A percentile compares a stretch with the other conserved stretches of the same genome.
Evolutionary conservation across 2,888 invertebrate species (phyloP).

Genomic region (Anthrax anthrax): DNA sequence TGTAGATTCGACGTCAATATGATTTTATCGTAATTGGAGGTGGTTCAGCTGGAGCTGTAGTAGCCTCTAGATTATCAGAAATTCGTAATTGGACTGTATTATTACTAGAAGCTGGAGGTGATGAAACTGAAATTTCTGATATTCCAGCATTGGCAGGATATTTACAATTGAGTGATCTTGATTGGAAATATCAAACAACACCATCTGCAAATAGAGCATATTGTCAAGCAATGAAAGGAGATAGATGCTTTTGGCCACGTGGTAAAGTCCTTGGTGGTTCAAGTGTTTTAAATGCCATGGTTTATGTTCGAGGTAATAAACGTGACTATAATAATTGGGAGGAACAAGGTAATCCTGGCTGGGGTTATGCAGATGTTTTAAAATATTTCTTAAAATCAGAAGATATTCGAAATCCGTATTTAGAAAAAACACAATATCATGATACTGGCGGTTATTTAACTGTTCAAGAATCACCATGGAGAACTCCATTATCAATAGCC

Average conservation of each 20-base stretch:
- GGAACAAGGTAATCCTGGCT: slow-evolving; percentile 65
- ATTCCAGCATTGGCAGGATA: slow-evolving; percentile 75
- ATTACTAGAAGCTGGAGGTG: slow-evolving; percentile 72
- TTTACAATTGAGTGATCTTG: slow-evolving; percentile 69
- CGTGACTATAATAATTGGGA: slow-evolving; percentile 83
- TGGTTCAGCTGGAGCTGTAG: slow-evolving; percentile 79
- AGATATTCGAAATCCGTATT: slow-evolving; percentile 73
- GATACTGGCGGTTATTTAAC: slow-evolving; percentile 65
- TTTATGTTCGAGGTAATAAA: slow-evolving; percentile 77
- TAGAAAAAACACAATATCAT: slow-evolving; percentile 61
- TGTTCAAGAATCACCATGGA: slow-evolving; percentile 73
- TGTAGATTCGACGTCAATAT: slow-evolving; percentile 60
- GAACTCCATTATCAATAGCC: slow-evolving; percentile 65
- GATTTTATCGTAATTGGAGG: slow-evolving; percentile 79
- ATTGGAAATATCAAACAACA: slow-evolving; percentile 86
- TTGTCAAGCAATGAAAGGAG: slow-evolving; percentile 75
- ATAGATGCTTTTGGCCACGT: slow-evolving; percentile 81
- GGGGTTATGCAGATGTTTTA: slow-evolving; percentile 69
- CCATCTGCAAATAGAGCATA: slow-evolving; percentile 63
- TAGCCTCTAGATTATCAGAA: slow-evolving; percentile 72
- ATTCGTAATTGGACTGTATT: slow-evolving; percentile 68
- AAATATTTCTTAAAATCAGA: slow-evolving; percentile 79
- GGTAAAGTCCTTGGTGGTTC: slow-evolving; percentile 84
- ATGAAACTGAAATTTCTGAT: slow-evolving; percentile 80
- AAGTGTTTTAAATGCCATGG: slow-evolving; percentile 81